Evolutionary conservation across 2,113 vertebrate genomes (phyloP), one percentile per base, ranked within the genome.

Genomic region (Sula dactylatra): DNA sequence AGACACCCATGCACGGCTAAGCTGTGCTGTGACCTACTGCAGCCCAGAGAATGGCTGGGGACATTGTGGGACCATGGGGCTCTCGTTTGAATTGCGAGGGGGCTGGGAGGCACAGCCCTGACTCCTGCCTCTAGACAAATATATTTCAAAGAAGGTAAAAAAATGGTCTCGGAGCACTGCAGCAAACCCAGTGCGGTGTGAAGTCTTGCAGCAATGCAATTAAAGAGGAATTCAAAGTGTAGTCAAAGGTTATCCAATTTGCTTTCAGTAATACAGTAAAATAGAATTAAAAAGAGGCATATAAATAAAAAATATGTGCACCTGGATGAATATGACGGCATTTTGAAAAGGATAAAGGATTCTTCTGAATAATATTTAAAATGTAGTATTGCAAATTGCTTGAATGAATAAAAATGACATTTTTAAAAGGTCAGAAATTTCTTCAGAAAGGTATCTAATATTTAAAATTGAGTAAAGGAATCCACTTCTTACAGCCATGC

Each of bases 341-440:
- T 93, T 95, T 94, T 90, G 40, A 86, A 95, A 96, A 93, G 82
- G 86, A 93, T 59, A 94, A 93, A 88, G 55, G 36, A 88, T 92
- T 86, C 15, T 20, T 82, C 55, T 65, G 76, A 88, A 91, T 95
- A 94, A 88, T 95, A 95, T 91, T 95, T 96, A 88, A 96, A 90
- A 73, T 86, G 77, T 62, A 58, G 76, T 81, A 45, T 66, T 92
- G 59, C 45, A 96, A 83, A 94, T 96, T 88, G 80, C 64, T 78
- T 45, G 64, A 88, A 88, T 78, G 83, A 90, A 94, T 86, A 83
- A 92, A 87, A 87, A 67, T 44, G 26, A 58, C 76, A 50, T 95
- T 92, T 96, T 91, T 66, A 82, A 89, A 96, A 97, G 93, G 90
- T 95, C 85, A 90, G 78, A 76, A 85, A 77, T 82, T 34, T 13